These are phyloP conservation scores for Triops longicaudatus DNA, from an alignment of 1,140 invertebrate genomes.

Conservation along the genomic window DNA sequence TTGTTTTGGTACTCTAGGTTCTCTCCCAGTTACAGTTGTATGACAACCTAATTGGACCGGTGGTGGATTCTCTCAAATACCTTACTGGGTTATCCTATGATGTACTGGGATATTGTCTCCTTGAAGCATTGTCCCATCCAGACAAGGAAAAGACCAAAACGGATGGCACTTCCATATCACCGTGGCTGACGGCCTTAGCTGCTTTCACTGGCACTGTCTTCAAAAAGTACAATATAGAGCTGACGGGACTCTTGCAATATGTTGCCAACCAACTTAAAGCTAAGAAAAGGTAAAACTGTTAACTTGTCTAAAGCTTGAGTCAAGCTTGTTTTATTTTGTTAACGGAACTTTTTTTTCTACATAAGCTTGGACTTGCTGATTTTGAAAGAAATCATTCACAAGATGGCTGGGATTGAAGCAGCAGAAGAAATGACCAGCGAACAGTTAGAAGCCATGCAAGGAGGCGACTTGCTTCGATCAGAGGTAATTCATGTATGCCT, in stretches of 20 bases:
- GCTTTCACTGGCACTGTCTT: conserved; percentile 91
- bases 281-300: conserved; percentile 63
- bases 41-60: conserved; percentile 90
- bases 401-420: conserved; percentile 97
- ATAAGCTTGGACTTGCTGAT: conserved; percentile 72
- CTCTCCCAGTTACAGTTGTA: conserved; percentile 90
- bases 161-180: conserved; percentile 85
- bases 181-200: conserved; percentile 89
- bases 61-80: conserved; percentile 96
- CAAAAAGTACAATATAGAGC: conserved; percentile 94
- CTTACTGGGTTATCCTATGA: conserved; percentile 93
- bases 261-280: conserved; percentile 94
- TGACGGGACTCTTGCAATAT: conserved; percentile 90
- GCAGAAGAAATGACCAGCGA: conserved; percentile 93
- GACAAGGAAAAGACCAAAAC: conserved; percentile 66
- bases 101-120: conserved; percentile 88
- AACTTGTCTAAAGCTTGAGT: conserved; percentile 23
- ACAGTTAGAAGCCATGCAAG: conserved; percentile 90
- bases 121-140: conserved; percentile 69
- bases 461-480: conserved; percentile 86
- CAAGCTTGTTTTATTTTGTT: not conserved
- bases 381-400: conserved; percentile 95
- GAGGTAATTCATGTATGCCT: too few species aligned
- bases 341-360: not conserved
- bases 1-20: conserved; percentile 44